Evolutionary conservation across 2,888 invertebrate species (phyloP), one percentile per base, ranked within the genome.

Genomic region (Dermolepida albohirtum): DNA sequence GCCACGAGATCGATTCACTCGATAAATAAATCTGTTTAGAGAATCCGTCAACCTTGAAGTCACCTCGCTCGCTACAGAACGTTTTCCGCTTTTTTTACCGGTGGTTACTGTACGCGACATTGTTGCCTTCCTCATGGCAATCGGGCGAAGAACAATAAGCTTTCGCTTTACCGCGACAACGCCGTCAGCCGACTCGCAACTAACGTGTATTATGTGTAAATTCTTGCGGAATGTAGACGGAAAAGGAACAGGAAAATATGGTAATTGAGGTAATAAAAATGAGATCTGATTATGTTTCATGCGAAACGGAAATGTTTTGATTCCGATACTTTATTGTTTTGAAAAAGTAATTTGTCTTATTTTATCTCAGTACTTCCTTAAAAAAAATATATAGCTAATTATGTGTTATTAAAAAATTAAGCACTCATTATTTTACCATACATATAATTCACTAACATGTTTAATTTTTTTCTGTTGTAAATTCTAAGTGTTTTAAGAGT

Each of bases 11-110:
- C 47, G 59, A 62, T 47, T 34, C 29, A 47, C n/a, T 34, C 47
- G 59, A 62, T 62, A 62, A 62, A 62, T 62, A 49, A 34, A 14
- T 47, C 47, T 34, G 22, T 34, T 29, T 62, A 62, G 34, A 29
- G 59, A 62, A 62, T 62, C 16, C 47, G 29, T 47, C 47, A 62
- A 34, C 59, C 59, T 62, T 62, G 59, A 62, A 47, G 14, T 17
- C 39, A 11, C 11, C 34, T 34, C 34, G 34, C 8, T 34, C 34
- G 34, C 34, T 6, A 16, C 47, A n/a, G 47, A 62, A 47, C 16
- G 34, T 16, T 41, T 43, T 47, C n/a, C 59, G 29, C 14, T 16
- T 62, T 62, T 62, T 62, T 62, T 16, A 16, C 27, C 43, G 17
- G 22, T 17, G 14, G 10, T 47, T 47, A 5, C 47, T 14, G 1